phyloP scores from a whole-genome alignment of 1,140 invertebrate species.

The Halyomorpha halys region DNA sequence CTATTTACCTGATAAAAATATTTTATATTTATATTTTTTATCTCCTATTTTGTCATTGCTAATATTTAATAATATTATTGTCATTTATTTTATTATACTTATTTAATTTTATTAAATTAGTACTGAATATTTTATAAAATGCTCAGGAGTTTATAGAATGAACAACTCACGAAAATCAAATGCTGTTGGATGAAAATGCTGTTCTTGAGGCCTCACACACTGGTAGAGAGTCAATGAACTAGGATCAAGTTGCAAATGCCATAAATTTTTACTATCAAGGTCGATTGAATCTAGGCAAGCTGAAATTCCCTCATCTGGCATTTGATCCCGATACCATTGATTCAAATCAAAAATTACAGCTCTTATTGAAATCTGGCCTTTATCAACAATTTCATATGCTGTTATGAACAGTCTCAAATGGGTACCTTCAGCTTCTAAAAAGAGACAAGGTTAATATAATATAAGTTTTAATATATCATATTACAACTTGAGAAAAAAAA shows the following conservation, averaged over 20 bases:
- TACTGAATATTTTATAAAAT: no score
- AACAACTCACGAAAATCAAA: slow-evolving; percentile 5
- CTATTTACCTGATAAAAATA: no score
- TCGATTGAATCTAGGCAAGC: neutral
- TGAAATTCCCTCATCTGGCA: slow-evolving; percentile 8
- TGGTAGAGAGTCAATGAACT: neutral
- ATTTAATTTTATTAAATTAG: no score
- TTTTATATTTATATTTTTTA: no score
- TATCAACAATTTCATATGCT: neutral
- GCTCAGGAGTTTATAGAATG: no score
- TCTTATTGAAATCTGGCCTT: no score
- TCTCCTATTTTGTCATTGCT: no score
- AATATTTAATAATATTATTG: no score
- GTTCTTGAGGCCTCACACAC: slow-evolving; percentile 8
- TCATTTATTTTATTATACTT: no score
- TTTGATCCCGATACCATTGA: slow-evolving; percentile 13
- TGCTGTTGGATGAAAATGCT: slow-evolving; percentile 10
- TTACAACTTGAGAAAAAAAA: no score
- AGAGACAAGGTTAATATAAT: no score
- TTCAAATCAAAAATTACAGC: slow-evolving; percentile 3
- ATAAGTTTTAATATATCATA: no score
- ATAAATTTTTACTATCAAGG: neutral
- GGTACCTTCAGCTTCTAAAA: slow-evolving; percentile 5
- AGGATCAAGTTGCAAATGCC: neutral
- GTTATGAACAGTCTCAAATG: slow-evolving; percentile 6